phyloP scores from a whole-genome alignment of 2,113 vertebrate species.

The Phalacrocorax carbo region DNA sequence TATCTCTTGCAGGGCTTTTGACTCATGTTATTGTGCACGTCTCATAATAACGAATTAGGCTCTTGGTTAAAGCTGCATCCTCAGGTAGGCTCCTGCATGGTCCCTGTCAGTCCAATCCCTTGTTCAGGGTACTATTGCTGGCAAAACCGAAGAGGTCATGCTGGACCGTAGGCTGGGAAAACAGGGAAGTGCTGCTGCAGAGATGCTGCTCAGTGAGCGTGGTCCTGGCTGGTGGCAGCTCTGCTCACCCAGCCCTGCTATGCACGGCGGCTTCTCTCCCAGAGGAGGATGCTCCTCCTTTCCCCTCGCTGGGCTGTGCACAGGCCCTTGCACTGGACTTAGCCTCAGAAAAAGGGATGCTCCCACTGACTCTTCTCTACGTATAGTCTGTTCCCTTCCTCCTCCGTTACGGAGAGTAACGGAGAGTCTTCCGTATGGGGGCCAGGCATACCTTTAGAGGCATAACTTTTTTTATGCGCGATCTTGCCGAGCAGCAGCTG shows the following conservation, averaged over 20 bases:
- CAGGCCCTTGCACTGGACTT: neutral
- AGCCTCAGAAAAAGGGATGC: neutral
- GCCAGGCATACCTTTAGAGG: neutral
- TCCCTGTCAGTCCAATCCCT: neutral
- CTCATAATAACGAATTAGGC: neutral
- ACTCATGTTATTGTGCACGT: neutral
- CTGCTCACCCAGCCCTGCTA: neutral
- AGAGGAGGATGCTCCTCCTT: neutral
- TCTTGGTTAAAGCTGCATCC: neutral
- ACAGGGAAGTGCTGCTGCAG: neutral
- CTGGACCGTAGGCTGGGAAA: neutral
- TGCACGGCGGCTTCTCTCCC: neutral
- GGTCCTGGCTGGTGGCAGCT: neutral
- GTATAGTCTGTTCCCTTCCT: neutral
- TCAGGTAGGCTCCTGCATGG: neutral
- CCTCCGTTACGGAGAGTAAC: neutral
- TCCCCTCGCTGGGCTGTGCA: rapidly evolving
- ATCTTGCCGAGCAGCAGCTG: no score
- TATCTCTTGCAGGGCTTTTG: neutral
- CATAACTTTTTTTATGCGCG: rapidly evolving
- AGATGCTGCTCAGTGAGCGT: neutral
- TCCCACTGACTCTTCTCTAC: rapidly evolving
- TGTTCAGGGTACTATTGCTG: neutral
- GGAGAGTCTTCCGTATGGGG: neutral
- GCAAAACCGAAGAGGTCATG: neutral